A percentile compares a stretch with the other conserved stretches of the same genome.
phyloP scores from a whole-genome alignment of 2,888 invertebrate species.

The Dolichomitus sp. region DNA sequence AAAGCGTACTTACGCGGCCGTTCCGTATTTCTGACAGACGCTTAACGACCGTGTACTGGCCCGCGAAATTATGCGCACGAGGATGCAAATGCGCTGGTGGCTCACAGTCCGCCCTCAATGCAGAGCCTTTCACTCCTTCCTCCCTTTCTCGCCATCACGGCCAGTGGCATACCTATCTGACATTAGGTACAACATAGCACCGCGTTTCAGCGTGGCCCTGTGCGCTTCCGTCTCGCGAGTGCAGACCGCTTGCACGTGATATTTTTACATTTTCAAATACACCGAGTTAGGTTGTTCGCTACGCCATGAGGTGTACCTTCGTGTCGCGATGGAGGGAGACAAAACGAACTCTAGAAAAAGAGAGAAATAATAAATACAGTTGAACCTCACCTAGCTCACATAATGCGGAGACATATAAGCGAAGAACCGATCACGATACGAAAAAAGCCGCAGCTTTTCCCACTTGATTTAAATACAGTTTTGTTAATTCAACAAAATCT shows the following conservation, averaged over 20 bases:
- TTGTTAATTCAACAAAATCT: no score
- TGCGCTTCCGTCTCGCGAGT: conserved; percentile 40
- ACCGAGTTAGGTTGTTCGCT: conserved; percentile 7
- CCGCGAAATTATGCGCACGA: conserved; percentile 71
- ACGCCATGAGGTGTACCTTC: conserved; percentile 8
- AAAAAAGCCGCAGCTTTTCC: no score
- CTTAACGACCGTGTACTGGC: conserved; percentile 58
- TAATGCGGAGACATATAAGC: no score
- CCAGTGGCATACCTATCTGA: conserved; percentile 45
- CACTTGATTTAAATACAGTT: no score
- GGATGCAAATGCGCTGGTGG: conserved; percentile 70
- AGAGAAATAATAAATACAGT: neutral
- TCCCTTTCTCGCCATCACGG: neutral
- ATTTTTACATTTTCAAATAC: conserved; percentile 63
- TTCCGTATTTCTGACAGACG: conserved; percentile 63
- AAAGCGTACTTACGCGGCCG: conserved; percentile 57
- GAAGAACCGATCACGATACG: no score
- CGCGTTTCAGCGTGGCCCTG: conserved; percentile 48
- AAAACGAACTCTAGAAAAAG: neutral
- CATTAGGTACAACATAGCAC: conserved; percentile 58
- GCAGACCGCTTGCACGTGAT: conserved; percentile 58
- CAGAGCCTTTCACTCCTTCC: conserved; percentile 24
- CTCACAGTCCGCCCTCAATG: conserved; percentile 24
- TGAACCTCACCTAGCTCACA: neutral
- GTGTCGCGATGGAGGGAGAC: conserved; percentile 12